phyloP scores from a whole-genome alignment of 2,888 invertebrate species.

The Arctia plantaginis region DNA sequence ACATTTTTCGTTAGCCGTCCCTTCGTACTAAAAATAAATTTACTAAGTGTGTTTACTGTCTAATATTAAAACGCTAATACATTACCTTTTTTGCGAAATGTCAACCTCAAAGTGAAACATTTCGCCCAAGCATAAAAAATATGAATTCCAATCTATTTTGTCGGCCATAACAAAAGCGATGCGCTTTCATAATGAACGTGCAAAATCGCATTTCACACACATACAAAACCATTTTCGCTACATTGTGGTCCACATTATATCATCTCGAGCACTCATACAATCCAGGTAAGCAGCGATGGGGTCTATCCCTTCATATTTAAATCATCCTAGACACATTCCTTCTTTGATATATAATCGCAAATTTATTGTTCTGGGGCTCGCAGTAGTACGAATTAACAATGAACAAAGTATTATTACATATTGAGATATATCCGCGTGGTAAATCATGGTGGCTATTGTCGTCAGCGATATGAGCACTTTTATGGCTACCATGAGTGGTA shows the following conservation, averaged over 20 bases:
- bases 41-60: constrained; percentile 27
- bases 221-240: constrained; percentile 69
- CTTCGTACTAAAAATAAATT: constrained; percentile 19
- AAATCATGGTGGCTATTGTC: constrained; percentile 75
- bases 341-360: constrained; percentile 81
- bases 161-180: constrained; percentile 71
- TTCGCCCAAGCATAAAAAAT: constrained; percentile 47
- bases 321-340: constrained; percentile 76
- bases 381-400: constrained; percentile 81
- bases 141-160: constrained; percentile 62
- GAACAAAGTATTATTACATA: constrained; percentile 79
- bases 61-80: constrained; percentile 32
- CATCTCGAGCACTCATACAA: constrained; percentile 68
- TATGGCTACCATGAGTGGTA: constrained; percentile 75
- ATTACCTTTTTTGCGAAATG: constrained; percentile 33
- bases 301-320: constrained; percentile 71
- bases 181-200: constrained; percentile 68
- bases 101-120: constrained; percentile 38
- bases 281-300: constrained; percentile 81
- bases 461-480: constrained; percentile 65
- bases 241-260: constrained; percentile 83
- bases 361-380: constrained; percentile 82
- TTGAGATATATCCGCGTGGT: constrained; percentile 70
- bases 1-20: constrained; percentile 17
- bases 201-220: constrained; percentile 77